These are phyloP conservation scores for Platalea minor DNA, from an alignment of 2,797 vertebrate species.

Conservation along the genomic window DNA sequence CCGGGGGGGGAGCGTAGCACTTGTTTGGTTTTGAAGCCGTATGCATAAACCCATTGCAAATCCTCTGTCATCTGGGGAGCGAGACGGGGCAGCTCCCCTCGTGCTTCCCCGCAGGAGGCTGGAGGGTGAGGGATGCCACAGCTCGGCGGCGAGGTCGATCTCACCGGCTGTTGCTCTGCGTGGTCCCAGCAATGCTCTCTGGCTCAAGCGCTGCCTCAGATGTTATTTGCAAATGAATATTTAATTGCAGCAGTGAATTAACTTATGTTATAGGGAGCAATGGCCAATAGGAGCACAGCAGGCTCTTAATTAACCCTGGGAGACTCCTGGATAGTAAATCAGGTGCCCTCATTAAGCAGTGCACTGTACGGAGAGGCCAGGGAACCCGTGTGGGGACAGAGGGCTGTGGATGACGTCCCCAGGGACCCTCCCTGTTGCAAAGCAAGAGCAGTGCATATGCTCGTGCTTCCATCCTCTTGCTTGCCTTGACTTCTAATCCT, in stretches of 20 bases:
- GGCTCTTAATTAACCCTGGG: conserved; percentile 12
- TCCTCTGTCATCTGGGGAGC: accelerated
- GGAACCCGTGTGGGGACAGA: background rate
- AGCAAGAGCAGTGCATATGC: background rate
- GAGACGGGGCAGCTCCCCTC: accelerated
- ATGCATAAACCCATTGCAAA: accelerated
- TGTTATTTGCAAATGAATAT: background rate
- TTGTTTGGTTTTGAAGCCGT: background rate
- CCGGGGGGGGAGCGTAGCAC: accelerated
- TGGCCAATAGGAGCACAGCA: background rate
- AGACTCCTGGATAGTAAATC: background rate
- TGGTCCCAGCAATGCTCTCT: background rate
- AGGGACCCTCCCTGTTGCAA: background rate
- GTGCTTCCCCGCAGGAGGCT: accelerated
- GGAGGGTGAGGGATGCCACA: background rate
- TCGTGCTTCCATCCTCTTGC: background rate
- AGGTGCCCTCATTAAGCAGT: background rate
- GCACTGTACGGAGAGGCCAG: background rate
- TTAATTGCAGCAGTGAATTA: background rate
- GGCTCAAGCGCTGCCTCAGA: background rate
- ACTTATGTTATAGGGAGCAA: background rate
- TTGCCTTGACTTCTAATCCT: background rate
- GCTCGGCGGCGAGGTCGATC: accelerated
- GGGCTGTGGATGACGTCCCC: background rate
- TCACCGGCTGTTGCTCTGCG: background rate